Conservation (phyloP, 2,113 vertebrate genomes). For the Grammomys dolichurus region DNA sequence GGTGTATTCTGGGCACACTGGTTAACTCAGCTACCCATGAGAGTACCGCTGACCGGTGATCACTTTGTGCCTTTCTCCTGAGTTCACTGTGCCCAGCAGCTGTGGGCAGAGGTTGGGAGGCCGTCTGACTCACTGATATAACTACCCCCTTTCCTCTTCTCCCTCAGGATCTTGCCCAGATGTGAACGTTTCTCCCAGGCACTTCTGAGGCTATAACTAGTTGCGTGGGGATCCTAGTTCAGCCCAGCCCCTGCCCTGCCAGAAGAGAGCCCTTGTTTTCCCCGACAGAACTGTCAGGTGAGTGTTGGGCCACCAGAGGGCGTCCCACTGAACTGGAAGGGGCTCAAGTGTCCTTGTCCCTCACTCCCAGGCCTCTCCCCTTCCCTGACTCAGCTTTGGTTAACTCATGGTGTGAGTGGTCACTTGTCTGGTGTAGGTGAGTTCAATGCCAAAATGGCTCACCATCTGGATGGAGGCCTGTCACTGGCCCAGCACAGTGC, state of each 20-base stretch:
- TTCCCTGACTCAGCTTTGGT: background rate
- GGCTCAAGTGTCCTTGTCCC: background rate
- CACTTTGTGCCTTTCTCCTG: too few species aligned
- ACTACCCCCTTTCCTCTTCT: background rate
- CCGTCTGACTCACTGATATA: background rate
- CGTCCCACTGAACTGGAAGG: rapidly evolving
- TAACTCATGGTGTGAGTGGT: constrained; percentile 62
- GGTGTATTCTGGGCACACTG: rapidly evolving
- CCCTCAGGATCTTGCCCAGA: constrained; percentile 61
- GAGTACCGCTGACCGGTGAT: background rate
- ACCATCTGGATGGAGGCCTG: background rate
- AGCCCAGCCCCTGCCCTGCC: background rate
- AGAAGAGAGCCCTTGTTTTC: constrained; percentile 25
- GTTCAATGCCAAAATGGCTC: background rate
- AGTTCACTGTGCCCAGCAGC: background rate
- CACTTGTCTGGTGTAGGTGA: constrained; percentile 59
- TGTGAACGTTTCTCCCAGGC: constrained; percentile 68
- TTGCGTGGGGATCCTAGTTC: constrained; percentile 1
- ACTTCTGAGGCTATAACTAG: background rate
- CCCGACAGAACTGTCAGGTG: constrained; percentile 59
- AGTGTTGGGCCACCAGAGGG: background rate
- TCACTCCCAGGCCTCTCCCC: background rate
- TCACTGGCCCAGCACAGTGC: background rate
- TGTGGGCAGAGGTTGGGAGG: background rate
- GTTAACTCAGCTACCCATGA: background rate